Percentiles rank a stretch among this genome's conserved stretches.
These are phyloP conservation scores for Euura lappo DNA, from an alignment of 1,140 invertebrate genomes.

Conservation along the genomic window DNA sequence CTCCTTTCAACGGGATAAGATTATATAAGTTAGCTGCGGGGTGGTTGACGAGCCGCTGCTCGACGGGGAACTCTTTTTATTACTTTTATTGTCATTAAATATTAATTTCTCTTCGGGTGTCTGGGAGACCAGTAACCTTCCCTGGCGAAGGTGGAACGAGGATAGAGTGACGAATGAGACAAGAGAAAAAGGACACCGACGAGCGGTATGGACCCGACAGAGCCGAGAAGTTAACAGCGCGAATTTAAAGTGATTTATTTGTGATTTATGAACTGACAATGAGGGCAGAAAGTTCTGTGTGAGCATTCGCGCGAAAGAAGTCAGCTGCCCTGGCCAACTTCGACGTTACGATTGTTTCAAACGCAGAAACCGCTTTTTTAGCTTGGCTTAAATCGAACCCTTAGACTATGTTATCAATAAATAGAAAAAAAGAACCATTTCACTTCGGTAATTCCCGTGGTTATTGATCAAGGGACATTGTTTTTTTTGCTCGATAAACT, in stretches of 20 bases:
- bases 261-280: conserved; percentile 52
- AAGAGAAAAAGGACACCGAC: neutral
- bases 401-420: too few species aligned
- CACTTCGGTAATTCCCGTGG: too few species aligned
- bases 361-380: neutral
- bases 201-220: conserved; percentile 32
- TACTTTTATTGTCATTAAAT: conserved; percentile 1
- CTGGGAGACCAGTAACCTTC: neutral
- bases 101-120: neutral
- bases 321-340: neutral
- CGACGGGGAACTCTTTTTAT: neutral
- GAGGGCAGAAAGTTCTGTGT: conserved; percentile 47
- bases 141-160: neutral
- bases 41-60: too few species aligned
- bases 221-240: conserved; percentile 54
- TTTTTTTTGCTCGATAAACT: too few species aligned
- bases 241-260: conserved; percentile 60
- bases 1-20: neutral
- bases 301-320: conserved; percentile 43
- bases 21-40: neutral
- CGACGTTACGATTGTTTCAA: neutral
- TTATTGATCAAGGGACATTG: too few species aligned
- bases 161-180: neutral
- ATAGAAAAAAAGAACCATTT: too few species aligned
- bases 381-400: neutral